Conservation (phyloP, 2,797 vertebrate genomes). For the Echiichthys vipera region DNA sequence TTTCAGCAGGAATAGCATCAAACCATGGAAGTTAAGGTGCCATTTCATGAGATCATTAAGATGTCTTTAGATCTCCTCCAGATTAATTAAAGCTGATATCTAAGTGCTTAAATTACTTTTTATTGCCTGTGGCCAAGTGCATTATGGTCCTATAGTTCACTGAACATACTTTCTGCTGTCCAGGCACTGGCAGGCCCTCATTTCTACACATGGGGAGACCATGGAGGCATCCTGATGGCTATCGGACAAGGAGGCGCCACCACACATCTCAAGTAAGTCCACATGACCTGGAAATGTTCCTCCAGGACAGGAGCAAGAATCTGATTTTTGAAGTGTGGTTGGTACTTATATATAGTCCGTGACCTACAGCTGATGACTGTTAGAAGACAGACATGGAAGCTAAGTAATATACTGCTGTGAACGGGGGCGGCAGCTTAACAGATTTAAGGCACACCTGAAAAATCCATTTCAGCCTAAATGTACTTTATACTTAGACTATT, state of each 20-base stretch:
- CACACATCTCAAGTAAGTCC: conserved; percentile 92
- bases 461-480: no score
- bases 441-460: no score
- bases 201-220: conserved; percentile 98
- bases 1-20: background rate
- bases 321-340: no score
- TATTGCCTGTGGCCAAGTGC: background rate
- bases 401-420: no score
- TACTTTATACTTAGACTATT: no score
- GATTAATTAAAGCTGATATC: background rate
- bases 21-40: background rate
- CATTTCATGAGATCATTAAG: background rate
- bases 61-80: background rate
- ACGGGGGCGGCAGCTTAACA: no score
- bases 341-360: no score
- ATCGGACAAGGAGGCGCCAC: conserved; percentile 92
- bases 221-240: conserved; percentile 95
- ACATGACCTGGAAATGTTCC: background rate
- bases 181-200: conserved; percentile 95
- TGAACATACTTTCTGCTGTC: background rate
- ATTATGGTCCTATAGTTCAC: background rate
- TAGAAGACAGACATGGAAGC: no score
- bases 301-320: background rate
- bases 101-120: background rate
- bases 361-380: no score